A percentile compares a stretch with the other conserved stretches of the same genome.
phyloP scores from a whole-genome alignment of 2,797 vertebrate genomes.

The Gymnothorax javanicus region DNA sequence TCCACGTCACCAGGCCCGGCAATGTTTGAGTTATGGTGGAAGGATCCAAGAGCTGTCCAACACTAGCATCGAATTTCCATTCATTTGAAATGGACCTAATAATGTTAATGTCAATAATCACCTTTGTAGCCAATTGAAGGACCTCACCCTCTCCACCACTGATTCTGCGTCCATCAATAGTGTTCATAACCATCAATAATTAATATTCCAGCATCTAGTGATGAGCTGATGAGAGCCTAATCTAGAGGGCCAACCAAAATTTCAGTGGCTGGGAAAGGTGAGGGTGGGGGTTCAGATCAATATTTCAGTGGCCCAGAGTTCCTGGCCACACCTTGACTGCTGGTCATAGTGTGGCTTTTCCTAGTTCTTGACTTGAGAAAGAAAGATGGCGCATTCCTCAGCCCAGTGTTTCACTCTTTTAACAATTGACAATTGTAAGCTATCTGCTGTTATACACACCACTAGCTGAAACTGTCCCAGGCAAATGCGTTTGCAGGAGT shows the following conservation, averaged over 20 bases:
- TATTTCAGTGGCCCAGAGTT: too few relatives aligned
- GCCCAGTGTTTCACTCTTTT: not conserved
- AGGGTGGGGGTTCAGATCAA: too few relatives aligned
- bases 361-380: not conserved
- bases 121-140: not conserved
- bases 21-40: not conserved
- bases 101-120: not conserved
- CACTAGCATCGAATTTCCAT: too few relatives aligned
- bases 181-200: constrained; percentile 11
- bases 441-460: not conserved
- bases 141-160: not conserved
- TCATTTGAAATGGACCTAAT: not conserved
- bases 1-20: not conserved
- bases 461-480: not conserved
- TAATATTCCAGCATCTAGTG: not conserved
- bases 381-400: not conserved
- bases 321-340: too few relatives aligned
- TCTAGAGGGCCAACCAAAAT: too few relatives aligned
- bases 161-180: not conserved
- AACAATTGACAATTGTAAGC: too few relatives aligned
- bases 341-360: not conserved
- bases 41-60: not conserved
- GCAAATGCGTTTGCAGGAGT: not conserved
- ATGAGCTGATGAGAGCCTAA: not conserved
- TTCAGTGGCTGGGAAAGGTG: too few relatives aligned